Base-by-base conservation (phyloP, 2,888 invertebrate genomes). In the Germaria angustata region DNA sequence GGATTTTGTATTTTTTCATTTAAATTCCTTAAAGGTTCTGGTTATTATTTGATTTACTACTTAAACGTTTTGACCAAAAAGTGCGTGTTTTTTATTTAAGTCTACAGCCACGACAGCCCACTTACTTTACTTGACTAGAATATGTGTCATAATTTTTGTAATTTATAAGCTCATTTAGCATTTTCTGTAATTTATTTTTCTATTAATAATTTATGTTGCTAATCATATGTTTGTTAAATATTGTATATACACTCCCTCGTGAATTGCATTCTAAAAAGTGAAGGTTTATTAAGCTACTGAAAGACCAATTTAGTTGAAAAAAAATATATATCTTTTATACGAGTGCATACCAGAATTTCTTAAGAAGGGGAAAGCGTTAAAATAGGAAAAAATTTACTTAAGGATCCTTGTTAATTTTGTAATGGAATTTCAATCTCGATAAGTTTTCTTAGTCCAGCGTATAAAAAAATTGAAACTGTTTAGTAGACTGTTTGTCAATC, bases 141-240 rank as follows among this genome's bases (percentile, higher is more conserved):
- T 79, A 59, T 49, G 32, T 79, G 79, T 79, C 79, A 79, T 59
- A 79, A 77, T 77, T 46, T 72, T 66, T 72, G 20, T 73, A 59
- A 79, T 79, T 79, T 79, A 79, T 79, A 20, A 36, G 51, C 59
- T 59, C 17, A 73, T 66, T 66, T 66, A 65, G 34, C 41, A 13
- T 46, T 79, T 65, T 46, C 24, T 17, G 61, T 61, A 24, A 77
- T 61, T 61, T 77, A 77, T 63, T 39, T 49, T 68, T 34, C 2
- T 3, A 44, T 34, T 53, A 34, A 15, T 51, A 22, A 49, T 51
- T 34, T n/a, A 34, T 51, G 20, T 17, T 15, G 13, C 34, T 44
- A 53, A 68, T 49, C 39, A 76, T 5, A 28, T 22, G 57, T 59
- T 76, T 28, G 32, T 39, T 17, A 15, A 20, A 5, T 44, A n/a